Conservation (phyloP, 2,797 vertebrate genomes). For the Danio aesculapii region DNA sequence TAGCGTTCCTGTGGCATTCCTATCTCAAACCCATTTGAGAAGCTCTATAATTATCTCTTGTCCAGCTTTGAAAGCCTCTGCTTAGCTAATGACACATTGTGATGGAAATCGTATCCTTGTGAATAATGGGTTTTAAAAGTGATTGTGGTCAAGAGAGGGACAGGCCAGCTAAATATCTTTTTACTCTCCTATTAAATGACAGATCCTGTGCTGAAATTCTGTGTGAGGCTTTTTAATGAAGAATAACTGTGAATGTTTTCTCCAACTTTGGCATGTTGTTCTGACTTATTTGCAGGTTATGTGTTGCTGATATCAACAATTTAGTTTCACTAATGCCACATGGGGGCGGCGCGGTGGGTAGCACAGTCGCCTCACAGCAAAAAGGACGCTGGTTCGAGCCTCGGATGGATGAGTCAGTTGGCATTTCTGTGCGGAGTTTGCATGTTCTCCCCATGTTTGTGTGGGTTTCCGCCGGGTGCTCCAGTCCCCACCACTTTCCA, state of each 20-base stretch:
- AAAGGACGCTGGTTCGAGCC: too few species aligned
- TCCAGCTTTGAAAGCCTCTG: slow-evolving; percentile 10
- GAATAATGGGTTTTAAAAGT: slow-evolving; percentile 2
- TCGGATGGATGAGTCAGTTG: too few species aligned
- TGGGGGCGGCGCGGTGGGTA: too few species aligned
- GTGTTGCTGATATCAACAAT: too few species aligned
- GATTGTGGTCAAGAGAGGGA: background rate
- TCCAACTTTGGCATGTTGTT: background rate
- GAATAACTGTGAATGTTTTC: background rate
- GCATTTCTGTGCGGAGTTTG: too few species aligned
- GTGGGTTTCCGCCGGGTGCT: too few species aligned
- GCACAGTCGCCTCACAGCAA: too few species aligned
- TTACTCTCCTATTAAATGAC: background rate
- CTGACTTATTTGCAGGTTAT: too few species aligned
- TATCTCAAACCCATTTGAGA: background rate
- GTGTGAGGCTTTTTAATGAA: background rate
- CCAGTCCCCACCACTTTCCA: too few species aligned
- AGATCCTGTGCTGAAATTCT: background rate
- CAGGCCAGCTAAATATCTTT: background rate
- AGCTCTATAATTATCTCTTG: slow-evolving; percentile 30
- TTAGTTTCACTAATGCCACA: too few species aligned
- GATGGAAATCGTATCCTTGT: background rate
- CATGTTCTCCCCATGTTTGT: too few species aligned
- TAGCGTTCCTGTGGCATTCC: slow-evolving; percentile 15
- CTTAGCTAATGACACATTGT: slow-evolving; percentile 20